A percentile compares a stretch with the other conserved stretches of the same genome.
These are phyloP conservation scores for Psilanteris sp. DNA, from an alignment of 1,140 invertebrate genomes.

Conservation along the genomic window DNA sequence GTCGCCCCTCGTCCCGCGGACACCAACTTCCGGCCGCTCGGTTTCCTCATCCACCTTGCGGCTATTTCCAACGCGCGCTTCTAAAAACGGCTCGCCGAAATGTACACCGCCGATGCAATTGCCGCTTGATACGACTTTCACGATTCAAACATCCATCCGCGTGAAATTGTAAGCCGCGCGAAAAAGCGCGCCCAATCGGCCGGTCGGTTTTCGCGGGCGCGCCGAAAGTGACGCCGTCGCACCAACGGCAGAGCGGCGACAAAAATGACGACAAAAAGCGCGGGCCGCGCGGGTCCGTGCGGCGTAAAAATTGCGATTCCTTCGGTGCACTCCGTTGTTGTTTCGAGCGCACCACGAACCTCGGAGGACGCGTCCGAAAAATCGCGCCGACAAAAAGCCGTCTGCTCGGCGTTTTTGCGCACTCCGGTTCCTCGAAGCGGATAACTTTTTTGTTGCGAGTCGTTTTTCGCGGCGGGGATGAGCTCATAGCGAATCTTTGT, in stretches of 20 bases:
- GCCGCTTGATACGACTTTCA: too few species aligned
- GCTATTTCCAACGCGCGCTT: background rate
- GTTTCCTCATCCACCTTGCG: slow-evolving; percentile 1
- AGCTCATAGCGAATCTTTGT: background rate
- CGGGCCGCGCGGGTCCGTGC: too few species aligned
- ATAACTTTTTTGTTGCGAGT: slow-evolving; percentile 22
- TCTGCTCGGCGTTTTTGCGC: slow-evolving; percentile 29
- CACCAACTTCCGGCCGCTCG: background rate
- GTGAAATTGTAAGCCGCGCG: too few species aligned
- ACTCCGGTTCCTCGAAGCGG: slow-evolving; percentile 28
- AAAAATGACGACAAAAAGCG: too few species aligned
- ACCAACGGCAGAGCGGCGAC: too few species aligned
- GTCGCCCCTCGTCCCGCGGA: background rate
- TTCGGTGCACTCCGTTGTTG: slow-evolving; percentile 19
- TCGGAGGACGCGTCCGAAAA: slow-evolving; percentile 20
- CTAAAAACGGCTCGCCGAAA: too few species aligned
- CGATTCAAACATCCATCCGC: too few species aligned
- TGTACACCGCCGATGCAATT: too few species aligned
- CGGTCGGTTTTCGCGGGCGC: too few species aligned
- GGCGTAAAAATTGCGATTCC: slow-evolving; percentile 24
- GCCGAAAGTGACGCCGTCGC: too few species aligned
- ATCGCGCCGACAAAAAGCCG: slow-evolving; percentile 39
- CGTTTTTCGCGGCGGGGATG: slow-evolving; percentile 3
- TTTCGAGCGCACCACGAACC: slow-evolving; percentile 26
- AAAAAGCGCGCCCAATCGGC: too few species aligned